A percentile compares a stretch with the other conserved stretches of the same genome.
These are phyloP conservation scores for Pristionchus maxplancki DNA, from an alignment of 2,888 invertebrate genomes.

Conservation along the genomic window DNA sequence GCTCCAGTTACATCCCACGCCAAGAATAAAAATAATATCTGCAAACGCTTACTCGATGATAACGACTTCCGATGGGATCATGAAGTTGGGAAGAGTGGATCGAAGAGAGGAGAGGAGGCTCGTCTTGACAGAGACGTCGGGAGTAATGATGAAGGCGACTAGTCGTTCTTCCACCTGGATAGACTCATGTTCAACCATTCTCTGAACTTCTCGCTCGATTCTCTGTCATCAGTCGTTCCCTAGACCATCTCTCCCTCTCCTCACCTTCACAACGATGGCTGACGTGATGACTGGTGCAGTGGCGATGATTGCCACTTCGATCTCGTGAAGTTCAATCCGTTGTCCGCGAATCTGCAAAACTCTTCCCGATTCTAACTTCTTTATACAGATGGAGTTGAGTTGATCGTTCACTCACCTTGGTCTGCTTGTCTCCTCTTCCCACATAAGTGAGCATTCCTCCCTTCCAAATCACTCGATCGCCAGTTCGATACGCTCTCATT, in stretches of 20 bases:
- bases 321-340: conserved; percentile 56
- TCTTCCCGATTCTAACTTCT: neutral
- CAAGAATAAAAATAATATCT: too few species aligned
- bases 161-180: conserved; percentile 30
- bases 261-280: conserved; percentile 19
- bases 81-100: conserved; percentile 16
- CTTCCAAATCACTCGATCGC: conserved; percentile 54
- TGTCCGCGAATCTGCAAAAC: conserved; percentile 58
- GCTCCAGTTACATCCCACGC: neutral
- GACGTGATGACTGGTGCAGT: neutral
- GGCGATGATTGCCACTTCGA: conserved; percentile 54
- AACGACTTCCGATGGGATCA: conserved; percentile 24
- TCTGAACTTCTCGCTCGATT: too few species aligned
- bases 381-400: neutral
- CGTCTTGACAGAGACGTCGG: neutral
- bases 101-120: neutral
- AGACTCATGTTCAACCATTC: neutral
- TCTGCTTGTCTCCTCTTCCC: conserved; percentile 66
- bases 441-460: conserved; percentile 55
- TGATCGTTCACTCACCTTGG: conserved; percentile 56
- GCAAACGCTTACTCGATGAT: neutral
- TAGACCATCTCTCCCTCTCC: neutral
- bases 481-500: conserved; percentile 53
- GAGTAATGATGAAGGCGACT: conserved; percentile 17
- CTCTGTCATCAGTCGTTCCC: neutral